These are phyloP conservation scores for Pogonomyrmex barbatus DNA, from an alignment of 1,140 invertebrate genomes.

Conservation along the genomic window DNA sequence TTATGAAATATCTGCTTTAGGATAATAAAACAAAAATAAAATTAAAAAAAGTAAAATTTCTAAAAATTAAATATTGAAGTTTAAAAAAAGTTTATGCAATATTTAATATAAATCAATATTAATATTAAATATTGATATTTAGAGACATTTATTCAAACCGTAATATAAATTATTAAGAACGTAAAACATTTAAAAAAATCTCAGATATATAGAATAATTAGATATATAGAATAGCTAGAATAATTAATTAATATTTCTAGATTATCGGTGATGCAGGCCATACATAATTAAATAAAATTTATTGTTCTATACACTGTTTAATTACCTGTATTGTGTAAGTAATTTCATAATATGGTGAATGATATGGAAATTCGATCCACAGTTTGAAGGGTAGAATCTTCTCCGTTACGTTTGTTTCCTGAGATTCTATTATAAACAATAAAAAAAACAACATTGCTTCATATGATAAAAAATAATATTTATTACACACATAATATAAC, in stretches of 20 bases:
- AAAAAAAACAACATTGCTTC: not conserved
- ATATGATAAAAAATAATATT: not conserved
- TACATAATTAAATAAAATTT: not conserved
- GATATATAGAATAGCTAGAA: no score
- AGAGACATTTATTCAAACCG: not conserved
- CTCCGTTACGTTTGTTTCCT: constrained; percentile 57
- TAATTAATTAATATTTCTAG: not conserved
- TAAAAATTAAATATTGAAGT: not conserved
- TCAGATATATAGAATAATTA: not conserved
- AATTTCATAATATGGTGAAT: constrained; percentile 69
- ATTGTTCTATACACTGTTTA: not conserved
- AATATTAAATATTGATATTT: not conserved
- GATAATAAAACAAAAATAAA: not conserved
- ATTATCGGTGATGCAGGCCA: not conserved
- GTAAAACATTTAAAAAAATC: not conserved
- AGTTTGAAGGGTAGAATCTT: constrained; percentile 70
- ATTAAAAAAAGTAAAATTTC: not conserved
- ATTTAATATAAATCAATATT: no score
- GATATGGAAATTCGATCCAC: constrained; percentile 68
- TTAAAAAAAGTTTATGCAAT: not conserved
- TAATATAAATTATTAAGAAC: not conserved
- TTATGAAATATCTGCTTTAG: not conserved
- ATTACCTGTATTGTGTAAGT: constrained; percentile 68
- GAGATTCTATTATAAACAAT: constrained; percentile 56
- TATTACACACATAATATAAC: not conserved